Conservation (phyloP, 2,113 vertebrate species). For the Pluvianellus socialis region DNA sequence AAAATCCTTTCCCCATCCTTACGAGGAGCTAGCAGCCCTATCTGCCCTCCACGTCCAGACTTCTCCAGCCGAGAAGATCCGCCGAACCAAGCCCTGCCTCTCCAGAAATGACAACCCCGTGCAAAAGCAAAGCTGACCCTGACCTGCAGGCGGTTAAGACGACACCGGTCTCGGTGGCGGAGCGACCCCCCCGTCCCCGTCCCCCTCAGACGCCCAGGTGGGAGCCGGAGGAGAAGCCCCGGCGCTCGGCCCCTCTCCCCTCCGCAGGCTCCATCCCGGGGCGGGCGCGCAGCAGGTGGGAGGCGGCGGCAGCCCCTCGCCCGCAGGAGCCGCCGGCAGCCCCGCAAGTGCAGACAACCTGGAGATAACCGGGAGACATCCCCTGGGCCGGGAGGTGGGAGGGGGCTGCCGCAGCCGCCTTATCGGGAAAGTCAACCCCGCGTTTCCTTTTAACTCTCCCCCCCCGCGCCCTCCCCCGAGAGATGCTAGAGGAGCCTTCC, state of each 20-base stretch:
- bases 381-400: neutral
- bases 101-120: neutral
- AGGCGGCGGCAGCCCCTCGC: conserved; percentile 31
- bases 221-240: neutral
- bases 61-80: neutral
- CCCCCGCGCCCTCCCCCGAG: neutral
- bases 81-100: neutral
- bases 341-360: conserved; percentile 6
- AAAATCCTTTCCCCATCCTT: neutral
- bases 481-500: conserved; percentile 15
- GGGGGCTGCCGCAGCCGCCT: conserved; percentile 35
- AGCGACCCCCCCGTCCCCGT: neutral
- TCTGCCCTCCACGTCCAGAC: neutral
- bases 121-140: conserved; percentile 59
- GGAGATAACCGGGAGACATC: conserved; percentile 55
- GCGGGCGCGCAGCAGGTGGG: conserved; percentile 67
- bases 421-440: conserved; percentile 61
- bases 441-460: conserved; percentile 37
- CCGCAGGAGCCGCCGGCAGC: neutral
- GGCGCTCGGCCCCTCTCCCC: neutral
- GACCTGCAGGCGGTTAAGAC: conserved; percentile 4
- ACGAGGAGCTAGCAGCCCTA: neutral
- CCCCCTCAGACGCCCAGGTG: conserved; percentile 36
- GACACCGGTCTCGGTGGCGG: conserved; percentile 8
- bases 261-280: neutral